A percentile compares a stretch with the other conserved stretches of the same genome.
These are phyloP conservation scores for Polymixis lichenea DNA, from an alignment of 2,888 invertebrate species.

Conservation along the genomic window DNA sequence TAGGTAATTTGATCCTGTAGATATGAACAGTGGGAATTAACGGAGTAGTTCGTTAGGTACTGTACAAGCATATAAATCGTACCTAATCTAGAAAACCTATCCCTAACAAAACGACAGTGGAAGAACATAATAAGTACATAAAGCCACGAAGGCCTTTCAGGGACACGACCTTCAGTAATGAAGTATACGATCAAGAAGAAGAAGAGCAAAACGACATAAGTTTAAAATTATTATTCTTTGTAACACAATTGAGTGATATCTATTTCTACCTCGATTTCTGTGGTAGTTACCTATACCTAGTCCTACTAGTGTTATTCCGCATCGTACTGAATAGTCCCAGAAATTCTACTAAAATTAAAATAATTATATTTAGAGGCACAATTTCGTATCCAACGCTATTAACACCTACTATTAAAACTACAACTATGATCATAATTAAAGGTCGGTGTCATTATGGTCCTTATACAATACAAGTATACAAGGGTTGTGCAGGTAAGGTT, in stretches of 20 bases:
- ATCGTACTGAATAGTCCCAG: not conserved
- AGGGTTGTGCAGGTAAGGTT: slow-evolving; percentile 70
- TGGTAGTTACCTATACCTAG: not conserved
- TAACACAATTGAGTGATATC: not conserved
- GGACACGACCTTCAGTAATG: no score
- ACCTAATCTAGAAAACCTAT: no score
- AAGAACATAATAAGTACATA: no score
- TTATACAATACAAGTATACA: slow-evolving; percentile 27
- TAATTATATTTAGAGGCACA: slow-evolving; percentile 22
- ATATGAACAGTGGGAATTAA: no score
- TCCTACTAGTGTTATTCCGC: not conserved
- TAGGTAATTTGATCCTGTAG: not conserved
- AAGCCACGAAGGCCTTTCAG: no score
- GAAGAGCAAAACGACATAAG: not conserved
- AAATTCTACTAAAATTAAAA: not conserved
- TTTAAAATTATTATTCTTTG: not conserved
- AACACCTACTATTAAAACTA: slow-evolving; percentile 50
- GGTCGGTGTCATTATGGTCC: slow-evolving; percentile 66
- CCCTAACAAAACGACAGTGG: no score
- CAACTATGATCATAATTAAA: slow-evolving; percentile 49
- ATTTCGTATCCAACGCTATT: slow-evolving; percentile 16
- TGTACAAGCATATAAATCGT: not conserved
- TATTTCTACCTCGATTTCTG: slow-evolving; percentile 2
- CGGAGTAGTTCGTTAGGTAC: not conserved
- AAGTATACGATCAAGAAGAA: no score